Evolutionary conservation across 2,888 invertebrate species (phyloP).

Genomic region (Oscheius myriophilus): DNA sequence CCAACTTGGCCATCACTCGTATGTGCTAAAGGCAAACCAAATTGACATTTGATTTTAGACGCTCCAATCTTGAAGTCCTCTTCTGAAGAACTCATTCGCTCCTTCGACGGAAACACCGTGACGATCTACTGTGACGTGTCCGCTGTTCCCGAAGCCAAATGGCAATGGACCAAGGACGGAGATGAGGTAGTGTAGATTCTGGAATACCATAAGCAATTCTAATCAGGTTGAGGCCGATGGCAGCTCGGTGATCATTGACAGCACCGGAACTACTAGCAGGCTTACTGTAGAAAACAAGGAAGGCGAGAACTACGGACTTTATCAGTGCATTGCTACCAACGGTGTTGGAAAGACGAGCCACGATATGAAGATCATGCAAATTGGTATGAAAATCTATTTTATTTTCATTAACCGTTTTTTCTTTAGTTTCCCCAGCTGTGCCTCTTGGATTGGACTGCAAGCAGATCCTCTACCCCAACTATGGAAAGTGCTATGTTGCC

Average conservation of each 20-base stretch:
- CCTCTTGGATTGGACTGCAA: constrained; percentile 52
- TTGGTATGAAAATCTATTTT: constrained; percentile 37
- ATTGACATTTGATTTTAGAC: constrained; percentile 35
- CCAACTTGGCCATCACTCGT: constrained; percentile 55
- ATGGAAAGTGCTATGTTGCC: constrained; percentile 48
- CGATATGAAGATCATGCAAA: constrained; percentile 45
- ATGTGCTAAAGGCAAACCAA: constrained; percentile 16
- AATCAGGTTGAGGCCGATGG: constrained; percentile 55
- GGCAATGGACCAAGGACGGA: constrained; percentile 53
- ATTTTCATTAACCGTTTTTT: constrained; percentile 2
- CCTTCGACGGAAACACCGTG: constrained; percentile 46
- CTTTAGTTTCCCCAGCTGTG: constrained; percentile 41
- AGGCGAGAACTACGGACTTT: constrained; percentile 50
- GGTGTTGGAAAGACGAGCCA: constrained; percentile 51
- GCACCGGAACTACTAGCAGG: constrained; percentile 31
- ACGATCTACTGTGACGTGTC: constrained; percentile 54
- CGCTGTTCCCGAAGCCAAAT: constrained; percentile 55
- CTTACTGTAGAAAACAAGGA: constrained; percentile 40
- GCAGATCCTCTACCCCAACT: constrained; percentile 54
- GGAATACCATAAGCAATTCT: neutral
- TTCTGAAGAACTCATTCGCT: constrained; percentile 40
- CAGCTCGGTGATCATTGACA: constrained; percentile 40
- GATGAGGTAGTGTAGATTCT: constrained; percentile 33
- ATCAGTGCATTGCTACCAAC: constrained; percentile 57
- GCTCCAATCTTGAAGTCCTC: constrained; percentile 45